phyloP scores from a whole-genome alignment of 2,888 invertebrate genomes.

The Nemotelus pantherinus region DNA sequence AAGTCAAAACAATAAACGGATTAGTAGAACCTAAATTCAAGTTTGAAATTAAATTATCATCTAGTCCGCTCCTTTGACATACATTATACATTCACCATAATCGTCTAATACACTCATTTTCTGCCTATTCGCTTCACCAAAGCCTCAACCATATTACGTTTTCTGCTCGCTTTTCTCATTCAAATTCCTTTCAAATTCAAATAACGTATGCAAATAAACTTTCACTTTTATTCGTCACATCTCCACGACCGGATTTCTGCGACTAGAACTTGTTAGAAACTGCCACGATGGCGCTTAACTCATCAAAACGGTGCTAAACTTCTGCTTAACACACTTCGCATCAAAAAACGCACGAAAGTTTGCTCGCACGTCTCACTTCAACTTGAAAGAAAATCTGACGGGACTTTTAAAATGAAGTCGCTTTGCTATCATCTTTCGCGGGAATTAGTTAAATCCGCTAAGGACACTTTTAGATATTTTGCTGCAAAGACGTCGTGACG shows the following conservation, averaged over 20 bases:
- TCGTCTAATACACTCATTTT: too few relatives aligned
- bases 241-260: background rate
- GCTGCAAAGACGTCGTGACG: slow-evolving; percentile 22
- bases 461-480: slow-evolving; percentile 25
- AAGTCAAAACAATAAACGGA: too few relatives aligned
- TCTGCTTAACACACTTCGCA: slow-evolving; percentile 37
- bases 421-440: background rate
- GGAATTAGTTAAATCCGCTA: slow-evolving; percentile 42
- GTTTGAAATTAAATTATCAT: too few relatives aligned
- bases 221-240: slow-evolving; percentile 25
- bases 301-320: slow-evolving; percentile 40
- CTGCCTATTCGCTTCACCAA: background rate
- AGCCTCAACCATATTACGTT: background rate
- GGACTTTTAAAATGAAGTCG: slow-evolving; percentile 11
- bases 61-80: too few relatives aligned
- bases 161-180: background rate
- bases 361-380: background rate
- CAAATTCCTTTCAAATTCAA: slow-evolving; percentile 28
- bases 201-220: slow-evolving; percentile 40
- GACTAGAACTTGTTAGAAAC: background rate
- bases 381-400: slow-evolving; percentile 22
- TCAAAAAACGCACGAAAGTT: background rate
- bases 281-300: background rate
- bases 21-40: too few relatives aligned
- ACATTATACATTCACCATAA: too few relatives aligned